Percentiles rank a stretch among this genome's conserved stretches.
phyloP scores from a whole-genome alignment of 2,113 vertebrate species.

The Nicator chloris region DNA sequence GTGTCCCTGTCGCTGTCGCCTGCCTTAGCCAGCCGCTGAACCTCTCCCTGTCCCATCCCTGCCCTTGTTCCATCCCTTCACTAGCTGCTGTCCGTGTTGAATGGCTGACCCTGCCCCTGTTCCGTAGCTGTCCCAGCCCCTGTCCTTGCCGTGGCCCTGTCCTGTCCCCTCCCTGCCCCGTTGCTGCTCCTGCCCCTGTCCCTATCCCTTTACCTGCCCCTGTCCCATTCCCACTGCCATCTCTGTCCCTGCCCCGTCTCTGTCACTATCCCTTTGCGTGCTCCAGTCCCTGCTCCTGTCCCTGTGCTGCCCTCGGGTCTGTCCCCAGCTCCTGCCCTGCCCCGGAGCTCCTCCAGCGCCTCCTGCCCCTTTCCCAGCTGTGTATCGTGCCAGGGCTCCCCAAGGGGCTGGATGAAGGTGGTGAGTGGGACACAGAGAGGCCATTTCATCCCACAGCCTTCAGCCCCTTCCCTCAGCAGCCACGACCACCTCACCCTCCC shows the following conservation, averaged over 20 bases:
- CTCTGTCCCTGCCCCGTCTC: background rate
- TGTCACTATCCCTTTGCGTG: no score
- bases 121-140: no score
- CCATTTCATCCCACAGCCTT: background rate
- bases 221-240: background rate
- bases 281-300: no score
- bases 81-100: no score
- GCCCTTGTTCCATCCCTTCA: no score
- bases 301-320: accelerated
- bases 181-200: background rate
- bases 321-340: no score
- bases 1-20: no score
- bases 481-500: background rate
- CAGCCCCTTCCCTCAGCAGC: background rate
- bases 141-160: no score
- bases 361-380: background rate
- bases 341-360: accelerated
- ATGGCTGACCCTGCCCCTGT: background rate
- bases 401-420: background rate
- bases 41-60: background rate
- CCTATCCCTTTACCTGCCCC: background rate
- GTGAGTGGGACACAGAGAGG: background rate
- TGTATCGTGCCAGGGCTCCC: no score
- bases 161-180: no score
- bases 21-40: background rate